Evolutionary conservation across 2,797 vertebrate genomes (phyloP), one percentile per base, ranked within the genome.

Genomic region (Parauchenoglanis punctatus): DNA sequence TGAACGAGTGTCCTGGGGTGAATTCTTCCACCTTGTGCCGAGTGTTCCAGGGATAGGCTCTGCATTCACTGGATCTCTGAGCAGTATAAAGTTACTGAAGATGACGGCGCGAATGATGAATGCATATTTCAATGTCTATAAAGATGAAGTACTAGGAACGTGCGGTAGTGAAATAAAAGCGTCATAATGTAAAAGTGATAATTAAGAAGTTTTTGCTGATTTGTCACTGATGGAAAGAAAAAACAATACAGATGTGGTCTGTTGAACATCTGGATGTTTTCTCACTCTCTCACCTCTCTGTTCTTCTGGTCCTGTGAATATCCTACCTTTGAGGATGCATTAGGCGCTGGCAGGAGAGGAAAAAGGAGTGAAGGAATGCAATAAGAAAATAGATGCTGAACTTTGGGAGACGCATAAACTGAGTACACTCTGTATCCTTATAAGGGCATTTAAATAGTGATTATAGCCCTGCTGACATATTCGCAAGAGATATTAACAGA

Each of bases 241-340:
- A 20, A 81, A 40, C 61, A 25, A 40, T n/a, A 61, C 35, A 61
- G 58, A 81, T 56, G 59, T 25, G 49, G 52, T 23, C 54, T 80
- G 52, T 35, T 80, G 31, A 80, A 59, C 77, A 80, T 78, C 77
- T 80, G 77, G 77, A 17, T 44, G 25, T 44, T 61, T n/a, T 75
- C 72, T 75, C 44, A 7, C 44, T 49, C 44, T 49, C 70, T 52
- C n/a, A 46, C 70, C 77, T 61, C 31, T 25, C 77, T 81, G 8
- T 44, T 54, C 4, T 35, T 87, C 82, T 89, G 90, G 93, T 89
- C 90, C 83, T 40, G 81, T 82, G 87, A 91, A 89, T 89, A 88
- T 85, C 65, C 87, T 67, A 15, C 85, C 88, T 91, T 78, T 85
- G 78, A 59, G 49, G 72, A 86, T 67, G 82, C 86, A 89, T 91